Conservation (phyloP, 1,140 invertebrate genomes). For the Arctopsyche grandis region DNA sequence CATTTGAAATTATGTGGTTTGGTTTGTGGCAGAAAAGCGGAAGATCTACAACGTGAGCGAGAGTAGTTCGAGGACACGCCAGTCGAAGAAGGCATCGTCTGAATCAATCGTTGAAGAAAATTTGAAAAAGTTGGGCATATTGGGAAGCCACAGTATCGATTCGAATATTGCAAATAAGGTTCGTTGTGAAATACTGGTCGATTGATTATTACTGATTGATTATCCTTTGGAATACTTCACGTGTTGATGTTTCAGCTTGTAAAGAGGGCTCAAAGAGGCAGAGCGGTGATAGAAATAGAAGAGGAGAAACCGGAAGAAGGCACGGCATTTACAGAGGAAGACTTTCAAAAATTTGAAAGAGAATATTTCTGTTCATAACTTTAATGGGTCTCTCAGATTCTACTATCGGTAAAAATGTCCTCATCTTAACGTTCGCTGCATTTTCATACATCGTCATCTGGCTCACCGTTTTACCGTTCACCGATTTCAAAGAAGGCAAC, state of each 20-base stretch:
- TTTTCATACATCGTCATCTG: constrained; percentile 75
- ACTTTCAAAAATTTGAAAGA: constrained; percentile 66
- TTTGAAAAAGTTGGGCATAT: constrained; percentile 41
- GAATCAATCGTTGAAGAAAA: constrained; percentile 45
- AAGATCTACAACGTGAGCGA: constrained; percentile 47
- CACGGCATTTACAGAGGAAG: constrained; percentile 68
- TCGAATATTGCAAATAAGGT: constrained; percentile 50
- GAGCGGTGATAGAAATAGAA: constrained; percentile 61
- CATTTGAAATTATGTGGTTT: neutral
- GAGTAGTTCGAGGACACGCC: constrained; percentile 35
- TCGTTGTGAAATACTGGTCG: too few species aligned
- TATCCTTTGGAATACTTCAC: too few species aligned
- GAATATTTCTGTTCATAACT: constrained; percentile 62
- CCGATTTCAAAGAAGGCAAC: constrained; percentile 66
- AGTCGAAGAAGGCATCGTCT: constrained; percentile 39
- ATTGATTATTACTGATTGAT: constrained; percentile 4
- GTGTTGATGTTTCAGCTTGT: constrained; percentile 63
- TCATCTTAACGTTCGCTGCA: constrained; percentile 66
- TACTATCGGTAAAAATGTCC: constrained; percentile 67
- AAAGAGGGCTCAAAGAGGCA: constrained; percentile 64
- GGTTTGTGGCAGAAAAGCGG: constrained; percentile 45
- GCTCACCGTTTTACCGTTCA: constrained; percentile 75
- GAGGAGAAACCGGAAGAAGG: constrained; percentile 60
- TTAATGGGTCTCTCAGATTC: constrained; percentile 56
- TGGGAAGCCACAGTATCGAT: constrained; percentile 33